Evolutionary conservation across 2,797 vertebrate genomes (phyloP).

Genomic region (Mycteria americana): DNA sequence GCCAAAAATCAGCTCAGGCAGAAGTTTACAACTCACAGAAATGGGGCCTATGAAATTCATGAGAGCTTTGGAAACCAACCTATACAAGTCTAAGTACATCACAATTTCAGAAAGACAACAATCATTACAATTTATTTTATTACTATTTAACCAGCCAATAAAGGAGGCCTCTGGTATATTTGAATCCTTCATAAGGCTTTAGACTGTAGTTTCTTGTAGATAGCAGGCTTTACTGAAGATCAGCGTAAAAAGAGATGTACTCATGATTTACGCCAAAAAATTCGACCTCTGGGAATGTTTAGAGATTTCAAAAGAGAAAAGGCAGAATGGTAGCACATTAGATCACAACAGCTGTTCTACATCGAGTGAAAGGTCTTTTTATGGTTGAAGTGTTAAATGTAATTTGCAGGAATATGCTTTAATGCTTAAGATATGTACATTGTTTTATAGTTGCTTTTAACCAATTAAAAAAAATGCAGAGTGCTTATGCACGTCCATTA

Average conservation of each 20-base stretch:
- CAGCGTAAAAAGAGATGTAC: background rate
- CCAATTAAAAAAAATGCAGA: background rate
- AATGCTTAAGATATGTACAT: background rate
- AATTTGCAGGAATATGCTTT: background rate
- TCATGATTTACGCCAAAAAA: background rate
- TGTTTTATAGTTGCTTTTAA: background rate
- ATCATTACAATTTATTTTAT: background rate
- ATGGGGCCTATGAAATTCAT: background rate
- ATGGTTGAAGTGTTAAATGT: background rate
- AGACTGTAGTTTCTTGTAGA: background rate
- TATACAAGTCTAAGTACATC: background rate
- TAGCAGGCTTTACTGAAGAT: background rate
- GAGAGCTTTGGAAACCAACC: background rate
- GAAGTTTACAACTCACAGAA: background rate
- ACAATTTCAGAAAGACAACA: background rate
- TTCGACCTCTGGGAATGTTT: background rate
- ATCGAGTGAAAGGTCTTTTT: background rate
- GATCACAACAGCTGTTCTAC: background rate
- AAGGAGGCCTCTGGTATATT: background rate
- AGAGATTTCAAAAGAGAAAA: background rate
- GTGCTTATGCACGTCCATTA: background rate
- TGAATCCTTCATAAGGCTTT: background rate
- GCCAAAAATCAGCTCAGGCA: background rate
- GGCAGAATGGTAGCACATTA: background rate
- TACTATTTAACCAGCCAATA: background rate